A percentile compares a stretch with the other conserved stretches of the same genome.
These are phyloP conservation scores for honey bee (Apis mellifera) DNA, from an alignment of 1,140 invertebrate genomes.

Conservation along the genomic window Amel_HAv3.1 CM009946.2:4614001-4614500, in stretches of 20 bases:
- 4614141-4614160: no score
- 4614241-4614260: not conserved
- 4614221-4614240: not conserved
- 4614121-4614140: no score
- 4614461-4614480: not conserved
- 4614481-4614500: slow-evolving; percentile 15
- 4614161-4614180: not conserved
- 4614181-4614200: not conserved
- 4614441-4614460: not conserved
- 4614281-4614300: not conserved
- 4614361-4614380: not conserved
- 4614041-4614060: not conserved
- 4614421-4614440: not conserved
- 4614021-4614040: not conserved
- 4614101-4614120: no score
- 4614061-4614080: not conserved
- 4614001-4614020: not conserved
- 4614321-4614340: slow-evolving; percentile 5
- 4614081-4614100: no score
- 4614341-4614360: not conserved
- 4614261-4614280: not conserved
- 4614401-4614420: not conserved
- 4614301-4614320: not conserved
- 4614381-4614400: no score
- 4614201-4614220: not conserved